Evolutionary conservation across 2,888 invertebrate genomes (phyloP), one percentile per base, ranked within the genome.

Genomic region (Metellina segmentata): DNA sequence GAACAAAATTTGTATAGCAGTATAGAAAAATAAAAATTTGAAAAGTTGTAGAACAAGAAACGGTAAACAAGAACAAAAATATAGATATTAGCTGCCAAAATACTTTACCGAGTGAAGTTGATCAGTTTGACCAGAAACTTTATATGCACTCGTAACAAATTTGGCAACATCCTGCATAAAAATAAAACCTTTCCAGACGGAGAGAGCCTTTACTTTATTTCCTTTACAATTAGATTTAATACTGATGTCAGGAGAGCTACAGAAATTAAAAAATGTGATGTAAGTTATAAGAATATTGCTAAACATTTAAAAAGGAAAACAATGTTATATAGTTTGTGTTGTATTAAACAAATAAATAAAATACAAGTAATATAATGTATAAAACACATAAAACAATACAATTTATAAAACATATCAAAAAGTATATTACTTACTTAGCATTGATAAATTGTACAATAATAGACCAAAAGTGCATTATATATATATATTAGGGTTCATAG

Each of bases 121-220:
- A 49, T 94, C 94, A 9, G 94, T 93, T 6, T 94, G 94, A 48
- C 95, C 95, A 94, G 95, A 96, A 75, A 98, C 97, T 94, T 97
- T 97, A 94, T 97, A 97, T 6, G 98, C 97, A 13, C 97, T 96
- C 9, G 98, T 97, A 94, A 97, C 97, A 94, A 98, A 98, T 94
- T 97, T 97, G 0, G 98, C 97, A 0, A 98, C 97, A 94, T 98
- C 98, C 7, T 97, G 97, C 98, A 98, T 98, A 94, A 97, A 97
- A 8, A 98, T 97, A 93, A 96, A 97, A 1, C 98, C 98, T 92
- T 97, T 97, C 98, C 98, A 98, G 53, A 97, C 96, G 0, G 92
- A 83, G 6, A 94, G 94, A 9, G 94, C 94, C 92, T 90, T 91
- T 16, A 83, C 61, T 53, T 81, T 8, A 69, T 19, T 53, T 11